Evolutionary conservation across 1,140 invertebrate species (phyloP).

Genomic region (Rhagoletis pomonella): DNA sequence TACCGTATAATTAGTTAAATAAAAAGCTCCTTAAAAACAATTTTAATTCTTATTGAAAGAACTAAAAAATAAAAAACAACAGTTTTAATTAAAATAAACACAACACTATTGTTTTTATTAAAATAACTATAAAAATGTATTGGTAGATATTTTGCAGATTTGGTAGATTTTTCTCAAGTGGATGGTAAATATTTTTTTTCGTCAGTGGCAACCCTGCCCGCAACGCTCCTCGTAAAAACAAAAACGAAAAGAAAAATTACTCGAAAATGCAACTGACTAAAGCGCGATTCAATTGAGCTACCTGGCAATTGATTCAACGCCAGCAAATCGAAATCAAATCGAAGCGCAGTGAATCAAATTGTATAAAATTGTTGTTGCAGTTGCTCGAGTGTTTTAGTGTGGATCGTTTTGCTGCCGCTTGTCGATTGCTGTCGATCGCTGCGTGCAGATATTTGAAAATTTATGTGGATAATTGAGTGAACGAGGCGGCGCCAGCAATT

Average conservation of each 20-base stretch:
- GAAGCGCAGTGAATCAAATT: constrained; percentile 49
- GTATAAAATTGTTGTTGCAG: neutral
- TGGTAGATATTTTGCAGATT: no score
- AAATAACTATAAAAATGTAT: no score
- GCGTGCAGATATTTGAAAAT: constrained; percentile 14
- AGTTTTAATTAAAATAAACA: no score
- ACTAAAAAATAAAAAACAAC: no score
- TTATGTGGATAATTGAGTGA: constrained; percentile 52
- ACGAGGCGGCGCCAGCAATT: constrained; percentile 34
- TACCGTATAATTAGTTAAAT: no score
- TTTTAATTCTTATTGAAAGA: no score
- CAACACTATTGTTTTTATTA: no score
- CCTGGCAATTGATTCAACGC: neutral
- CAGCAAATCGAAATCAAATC: constrained; percentile 35
- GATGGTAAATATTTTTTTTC: no score
- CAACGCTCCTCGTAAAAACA: neutral
- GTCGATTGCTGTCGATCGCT: constrained; percentile 12
- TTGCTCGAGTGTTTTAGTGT: neutral
- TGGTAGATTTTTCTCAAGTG: no score
- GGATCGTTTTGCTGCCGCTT: neutral
- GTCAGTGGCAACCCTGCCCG: no score
- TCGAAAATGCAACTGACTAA: neutral
- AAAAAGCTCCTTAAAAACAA: no score
- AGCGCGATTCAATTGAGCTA: neutral
- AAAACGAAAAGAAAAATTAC: neutral